Base-by-base conservation (phyloP, 2,113 vertebrate species). In the Centropristis striata region DNA sequence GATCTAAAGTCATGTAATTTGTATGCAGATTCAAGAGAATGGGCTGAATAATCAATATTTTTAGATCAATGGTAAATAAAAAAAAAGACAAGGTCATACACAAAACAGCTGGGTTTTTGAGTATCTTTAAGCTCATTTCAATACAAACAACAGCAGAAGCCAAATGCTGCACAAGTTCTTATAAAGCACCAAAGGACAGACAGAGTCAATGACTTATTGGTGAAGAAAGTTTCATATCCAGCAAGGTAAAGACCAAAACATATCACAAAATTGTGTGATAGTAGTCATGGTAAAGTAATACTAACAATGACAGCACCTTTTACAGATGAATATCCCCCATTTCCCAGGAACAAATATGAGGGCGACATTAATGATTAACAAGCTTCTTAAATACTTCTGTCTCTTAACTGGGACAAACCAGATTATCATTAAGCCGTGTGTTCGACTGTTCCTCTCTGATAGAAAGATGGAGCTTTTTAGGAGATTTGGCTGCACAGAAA, bases 341-440 rank as follows among this genome's bases (percentile, higher is more conserved):
- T 51, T 46, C 37, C 9, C 9, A 14, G n/a, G 0, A 60, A 47
- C 25, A 59, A 41, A 51, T 23, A 73, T 15, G 4, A 0, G 44
- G 28, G 13, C 21, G 15, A 5, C 4, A 25, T 58, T 6, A 27
- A 66, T 58, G 8, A 44, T 36, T n/a, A 71, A 51, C 5, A 37
- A 21, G 27, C 42, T 8, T 55, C 27, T 28, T 25, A 28, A 58
- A 44, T 16, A 5, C 14, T 6, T 21, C 20, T 21, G 37, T 25
- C 2, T 1, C 68, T 78, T 27, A 71, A 81, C 57, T 74, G 28
- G 21, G 23, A 59, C 63, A 76, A 61, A 65, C 2, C 53, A 46
- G 21, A 60, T 58, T 7, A 37, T 18, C 0, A 66, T 76, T 76
- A 49, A 49, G 36, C 60, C 25, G 15, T 8, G 50, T 46, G 65